These are phyloP conservation scores for Amphilophus citrinellus DNA, from an alignment of 2,113 vertebrate species.

Conservation along the genomic window DNA sequence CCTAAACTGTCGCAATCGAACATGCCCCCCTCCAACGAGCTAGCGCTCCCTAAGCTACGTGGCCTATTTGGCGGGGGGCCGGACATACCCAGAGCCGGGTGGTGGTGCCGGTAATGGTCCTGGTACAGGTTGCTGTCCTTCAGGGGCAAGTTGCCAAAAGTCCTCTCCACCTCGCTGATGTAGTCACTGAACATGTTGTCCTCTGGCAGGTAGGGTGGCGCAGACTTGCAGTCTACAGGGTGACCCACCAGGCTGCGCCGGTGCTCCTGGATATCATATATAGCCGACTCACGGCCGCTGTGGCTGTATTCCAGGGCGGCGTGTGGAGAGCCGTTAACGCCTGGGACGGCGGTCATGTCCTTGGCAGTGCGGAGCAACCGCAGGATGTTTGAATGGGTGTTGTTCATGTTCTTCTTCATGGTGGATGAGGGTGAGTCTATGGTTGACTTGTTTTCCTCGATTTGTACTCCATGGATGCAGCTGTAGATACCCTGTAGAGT, in stretches of 20 bases:
- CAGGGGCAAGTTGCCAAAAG: constrained; percentile 97
- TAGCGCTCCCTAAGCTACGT: constrained; percentile 96
- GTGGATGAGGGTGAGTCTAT: constrained; percentile 95
- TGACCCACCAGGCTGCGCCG: constrained; percentile 92
- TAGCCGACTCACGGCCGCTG: constrained; percentile 89
- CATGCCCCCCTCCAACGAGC: constrained; percentile 93
- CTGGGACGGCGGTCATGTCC: constrained; percentile 98
- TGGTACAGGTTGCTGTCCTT: constrained; percentile 99
- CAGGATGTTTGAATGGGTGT: constrained; percentile 99
- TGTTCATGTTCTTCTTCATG: constrained; percentile 99
- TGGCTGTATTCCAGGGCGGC: constrained; percentile 95
- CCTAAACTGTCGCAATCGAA: constrained; percentile 96
- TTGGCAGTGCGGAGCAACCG: constrained; percentile 97
- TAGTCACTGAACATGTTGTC: constrained; percentile 99
- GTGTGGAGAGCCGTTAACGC: constrained; percentile 96
- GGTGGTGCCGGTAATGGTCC: constrained; percentile 97
- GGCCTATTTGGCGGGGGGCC: constrained; percentile 82
- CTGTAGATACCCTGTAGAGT: constrained; percentile 94
- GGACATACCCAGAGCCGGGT: constrained; percentile 87
- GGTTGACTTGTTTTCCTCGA: constrained; percentile 94
- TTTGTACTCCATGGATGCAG: constrained; percentile 98
- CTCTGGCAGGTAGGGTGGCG: constrained; percentile 95
- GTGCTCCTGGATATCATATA: constrained; percentile 97
- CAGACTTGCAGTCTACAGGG: constrained; percentile 79
- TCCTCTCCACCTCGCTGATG: constrained; percentile 98